A percentile compares a stretch with the other conserved stretches of the same genome.
phyloP scores from a whole-genome alignment of 1,140 invertebrate species.

The Phymastichus coffea region DNA sequence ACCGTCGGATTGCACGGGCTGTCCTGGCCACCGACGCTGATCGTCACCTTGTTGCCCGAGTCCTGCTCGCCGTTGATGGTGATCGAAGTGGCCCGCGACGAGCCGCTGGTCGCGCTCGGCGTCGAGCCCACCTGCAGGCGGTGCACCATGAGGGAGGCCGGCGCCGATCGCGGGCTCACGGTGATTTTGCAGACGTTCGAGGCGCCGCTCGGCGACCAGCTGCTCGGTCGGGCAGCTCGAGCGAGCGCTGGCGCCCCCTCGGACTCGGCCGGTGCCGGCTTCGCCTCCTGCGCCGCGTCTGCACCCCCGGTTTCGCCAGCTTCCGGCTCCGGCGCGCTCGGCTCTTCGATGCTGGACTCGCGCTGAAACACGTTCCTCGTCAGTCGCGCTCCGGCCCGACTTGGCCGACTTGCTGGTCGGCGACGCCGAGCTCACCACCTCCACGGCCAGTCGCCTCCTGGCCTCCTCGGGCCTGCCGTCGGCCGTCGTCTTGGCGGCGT shows the following conservation, averaged over 20 bases:
- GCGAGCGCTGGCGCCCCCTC: conserved; percentile 33
- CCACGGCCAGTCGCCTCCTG: background rate
- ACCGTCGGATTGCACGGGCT: conserved; percentile 53
- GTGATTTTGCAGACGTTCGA: conserved; percentile 53
- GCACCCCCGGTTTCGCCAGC: background rate
- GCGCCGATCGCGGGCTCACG: conserved; percentile 47
- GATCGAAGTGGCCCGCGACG: conserved; percentile 69
- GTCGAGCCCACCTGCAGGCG: conserved; percentile 58
- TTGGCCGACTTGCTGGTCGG: conserved; percentile 1
- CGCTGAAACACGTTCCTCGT: too few species aligned
- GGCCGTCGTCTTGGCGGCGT: background rate
- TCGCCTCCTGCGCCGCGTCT: conserved; percentile 1
- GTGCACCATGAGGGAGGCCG: conserved; percentile 53
- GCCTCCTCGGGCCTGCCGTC: background rate
- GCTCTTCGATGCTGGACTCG: background rate
- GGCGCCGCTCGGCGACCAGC: conserved; percentile 45
- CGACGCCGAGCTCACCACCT: too few species aligned
- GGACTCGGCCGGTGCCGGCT: conserved; percentile 1
- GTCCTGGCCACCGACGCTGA: conserved; percentile 52
- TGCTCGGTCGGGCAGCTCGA: conserved; percentile 48
- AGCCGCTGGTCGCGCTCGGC: conserved; percentile 24
- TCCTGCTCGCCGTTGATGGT: conserved; percentile 70
- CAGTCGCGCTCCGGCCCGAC: background rate
- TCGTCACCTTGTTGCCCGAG: conserved; percentile 51
- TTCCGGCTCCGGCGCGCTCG: background rate